Conservation (phyloP, 2,113 vertebrate genomes). For the Eptesicus fuscus region DNA sequence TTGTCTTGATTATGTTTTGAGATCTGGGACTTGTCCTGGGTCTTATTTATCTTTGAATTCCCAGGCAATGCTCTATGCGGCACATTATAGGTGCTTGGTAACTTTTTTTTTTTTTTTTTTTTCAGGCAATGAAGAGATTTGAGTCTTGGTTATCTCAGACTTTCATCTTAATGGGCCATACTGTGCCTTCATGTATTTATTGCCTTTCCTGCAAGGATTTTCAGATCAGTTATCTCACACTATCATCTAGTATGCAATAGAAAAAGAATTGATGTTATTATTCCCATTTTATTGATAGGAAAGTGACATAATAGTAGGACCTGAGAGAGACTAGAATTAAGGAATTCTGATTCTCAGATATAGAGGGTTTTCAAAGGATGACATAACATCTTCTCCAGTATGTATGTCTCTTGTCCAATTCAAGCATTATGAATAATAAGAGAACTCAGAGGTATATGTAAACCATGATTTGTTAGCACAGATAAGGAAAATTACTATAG, state of each 20-base stretch:
- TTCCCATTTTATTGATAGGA: background rate
- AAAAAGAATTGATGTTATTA: background rate
- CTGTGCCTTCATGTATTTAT: background rate
- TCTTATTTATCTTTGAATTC: conserved; percentile 7
- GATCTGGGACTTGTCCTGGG: background rate
- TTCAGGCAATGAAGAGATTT: background rate
- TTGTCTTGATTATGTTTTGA: background rate
- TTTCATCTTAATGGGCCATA: background rate
- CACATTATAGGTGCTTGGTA: background rate
- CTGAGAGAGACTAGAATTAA: background rate
- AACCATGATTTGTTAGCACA: background rate
- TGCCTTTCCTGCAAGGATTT: background rate
- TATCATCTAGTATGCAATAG: background rate
- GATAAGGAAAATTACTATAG: background rate
- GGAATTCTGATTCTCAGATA: background rate
- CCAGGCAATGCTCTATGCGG: background rate
- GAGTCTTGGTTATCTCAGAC: background rate
- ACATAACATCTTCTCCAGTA: background rate
- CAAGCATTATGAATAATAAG: background rate
- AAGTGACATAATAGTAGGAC: background rate
- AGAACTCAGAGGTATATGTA: background rate
- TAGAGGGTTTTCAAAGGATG: background rate
- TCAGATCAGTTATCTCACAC: background rate
- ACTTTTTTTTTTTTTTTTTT: background rate
- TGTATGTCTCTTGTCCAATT: background rate